A percentile compares a stretch with the other conserved stretches of the same genome.
Evolutionary conservation across 92 coral and sea anemone genomes (phyloP).

Genomic region (Muricea muricata): DNA sequence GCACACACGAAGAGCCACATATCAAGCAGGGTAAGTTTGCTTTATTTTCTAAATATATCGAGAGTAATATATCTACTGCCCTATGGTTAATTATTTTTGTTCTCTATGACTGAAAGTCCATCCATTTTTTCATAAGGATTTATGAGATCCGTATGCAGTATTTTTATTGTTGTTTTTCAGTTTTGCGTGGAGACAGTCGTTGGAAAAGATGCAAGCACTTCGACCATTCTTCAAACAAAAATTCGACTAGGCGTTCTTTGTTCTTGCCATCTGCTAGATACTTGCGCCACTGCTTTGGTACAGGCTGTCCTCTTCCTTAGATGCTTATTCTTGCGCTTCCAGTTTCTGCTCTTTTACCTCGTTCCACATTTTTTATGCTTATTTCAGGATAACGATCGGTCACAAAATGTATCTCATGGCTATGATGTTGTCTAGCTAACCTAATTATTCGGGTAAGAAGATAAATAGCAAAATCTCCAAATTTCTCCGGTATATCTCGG

Average conservation of each 20-base stretch:
- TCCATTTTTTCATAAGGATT: no score
- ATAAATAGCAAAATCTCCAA: constrained; percentile 22
- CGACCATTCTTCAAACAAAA: no score
- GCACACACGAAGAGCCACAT: no score
- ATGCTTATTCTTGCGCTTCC: constrained; percentile 43
- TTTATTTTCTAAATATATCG: no score
- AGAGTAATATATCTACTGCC: no score
- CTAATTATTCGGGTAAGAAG: constrained; percentile 7
- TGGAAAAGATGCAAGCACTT: no score
- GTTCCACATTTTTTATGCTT: constrained; percentile 67
- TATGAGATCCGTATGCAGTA: no score
- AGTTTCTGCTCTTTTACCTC: constrained; percentile 52
- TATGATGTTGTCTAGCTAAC: constrained; percentile 15
- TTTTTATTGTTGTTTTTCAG: no score
- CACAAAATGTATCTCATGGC: constrained; percentile 25
- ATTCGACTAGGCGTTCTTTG: constrained; percentile 67
- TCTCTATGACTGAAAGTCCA: no score
- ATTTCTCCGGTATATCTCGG: constrained; percentile 19
- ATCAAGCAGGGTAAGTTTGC: no score
- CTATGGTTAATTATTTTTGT: no score
- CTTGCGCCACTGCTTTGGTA: constrained; percentile 56
- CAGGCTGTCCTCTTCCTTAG: constrained; percentile 43
- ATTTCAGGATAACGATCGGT: constrained; percentile 31
- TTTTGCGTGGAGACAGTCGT: no score
- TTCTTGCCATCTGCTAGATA: constrained; percentile 53